These are phyloP conservation scores for Tiaroga cobitis DNA, from an alignment of 2,797 vertebrate genomes.

Conservation along the genomic window DNA sequence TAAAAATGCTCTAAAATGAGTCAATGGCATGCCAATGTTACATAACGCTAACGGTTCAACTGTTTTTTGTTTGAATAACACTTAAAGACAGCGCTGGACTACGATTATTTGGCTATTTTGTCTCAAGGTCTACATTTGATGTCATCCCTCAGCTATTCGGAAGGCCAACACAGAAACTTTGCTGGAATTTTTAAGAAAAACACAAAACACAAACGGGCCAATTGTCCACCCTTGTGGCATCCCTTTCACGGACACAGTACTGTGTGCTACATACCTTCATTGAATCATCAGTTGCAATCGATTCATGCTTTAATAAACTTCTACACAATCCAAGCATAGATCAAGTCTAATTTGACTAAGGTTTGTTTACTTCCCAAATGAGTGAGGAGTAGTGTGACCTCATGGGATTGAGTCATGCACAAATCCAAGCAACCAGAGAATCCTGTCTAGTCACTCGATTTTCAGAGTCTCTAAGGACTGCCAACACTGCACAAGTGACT, in stretches of 20 bases:
- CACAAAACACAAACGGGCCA: constrained; percentile 16
- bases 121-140: constrained; percentile 24
- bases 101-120: background rate
- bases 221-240: background rate
- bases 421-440: constrained; percentile 23
- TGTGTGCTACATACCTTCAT: background rate
- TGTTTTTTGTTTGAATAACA: background rate
- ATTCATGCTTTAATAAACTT: background rate
- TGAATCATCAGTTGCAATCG: background rate
- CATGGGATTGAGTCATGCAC: background rate
- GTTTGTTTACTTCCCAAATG: constrained; percentile 32
- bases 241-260: background rate
- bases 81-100: background rate
- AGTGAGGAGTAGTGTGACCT: background rate
- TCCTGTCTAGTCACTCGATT: constrained; percentile 21
- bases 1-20: background rate
- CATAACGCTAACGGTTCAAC: background rate
- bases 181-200: constrained; percentile 1
- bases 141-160: constrained; percentile 16
- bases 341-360: constrained; percentile 20
- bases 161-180: constrained; percentile 25
- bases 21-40: background rate
- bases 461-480: background rate
- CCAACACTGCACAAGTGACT: background rate
- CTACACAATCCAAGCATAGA: background rate